phyloP scores from a whole-genome alignment of 2,113 vertebrate species.

The Podocnemis expansa region DNA sequence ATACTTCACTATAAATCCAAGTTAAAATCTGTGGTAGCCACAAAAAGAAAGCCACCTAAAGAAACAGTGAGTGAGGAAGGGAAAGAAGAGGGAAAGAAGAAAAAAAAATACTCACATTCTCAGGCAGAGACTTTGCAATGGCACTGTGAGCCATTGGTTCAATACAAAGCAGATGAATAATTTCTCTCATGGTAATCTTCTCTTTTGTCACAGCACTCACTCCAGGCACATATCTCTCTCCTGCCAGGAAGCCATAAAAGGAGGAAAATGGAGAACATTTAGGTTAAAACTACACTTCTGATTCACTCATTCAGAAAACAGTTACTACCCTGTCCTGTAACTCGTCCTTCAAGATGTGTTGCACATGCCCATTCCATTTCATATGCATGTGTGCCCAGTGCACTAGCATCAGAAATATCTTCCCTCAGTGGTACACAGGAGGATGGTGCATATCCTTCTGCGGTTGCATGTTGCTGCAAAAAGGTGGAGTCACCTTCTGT shows the following conservation, averaged over 20 bases:
- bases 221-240: constrained; percentile 94
- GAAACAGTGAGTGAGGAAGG: background rate
- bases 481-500: background rate
- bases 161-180: constrained; percentile 94
- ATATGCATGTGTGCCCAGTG: background rate
- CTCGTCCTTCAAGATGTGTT: background rate
- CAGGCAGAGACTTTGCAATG: constrained; percentile 91
- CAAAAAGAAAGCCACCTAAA: background rate
- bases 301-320: background rate
- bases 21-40: background rate
- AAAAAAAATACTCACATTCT: constrained; percentile 85
- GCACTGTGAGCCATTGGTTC: constrained; percentile 98
- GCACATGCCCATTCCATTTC: background rate
- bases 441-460: background rate
- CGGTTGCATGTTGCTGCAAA: background rate
- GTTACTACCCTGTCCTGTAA: background rate
- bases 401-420: background rate
- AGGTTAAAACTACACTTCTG: background rate
- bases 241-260: constrained; percentile 71
- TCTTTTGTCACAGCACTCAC: constrained; percentile 93
- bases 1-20: background rate
- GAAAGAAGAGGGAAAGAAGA: background rate
- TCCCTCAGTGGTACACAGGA: background rate
- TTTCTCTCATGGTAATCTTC: constrained; percentile 94
- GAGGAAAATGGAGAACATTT: background rate